phyloP scores from a whole-genome alignment of 2,113 vertebrate genomes.

The Hemibagrus wyckioides region DNA sequence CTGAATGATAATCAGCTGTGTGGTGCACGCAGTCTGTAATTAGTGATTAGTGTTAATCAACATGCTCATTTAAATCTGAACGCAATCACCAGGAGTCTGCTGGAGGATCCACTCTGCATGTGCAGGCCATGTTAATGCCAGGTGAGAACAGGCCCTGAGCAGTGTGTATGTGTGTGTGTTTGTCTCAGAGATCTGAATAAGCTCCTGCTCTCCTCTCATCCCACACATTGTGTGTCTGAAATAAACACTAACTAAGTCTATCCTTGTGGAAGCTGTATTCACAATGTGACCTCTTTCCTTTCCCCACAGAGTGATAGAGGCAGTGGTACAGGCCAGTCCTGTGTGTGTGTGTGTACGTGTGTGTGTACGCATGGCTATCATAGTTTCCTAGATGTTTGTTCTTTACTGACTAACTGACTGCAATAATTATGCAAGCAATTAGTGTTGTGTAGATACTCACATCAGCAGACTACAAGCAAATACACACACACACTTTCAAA shows the following conservation, averaged over 20 bases:
- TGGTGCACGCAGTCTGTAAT: too few species aligned
- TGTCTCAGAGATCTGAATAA: background rate
- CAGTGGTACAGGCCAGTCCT: background rate
- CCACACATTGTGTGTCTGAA: background rate
- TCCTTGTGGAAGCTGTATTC: slow-evolving; percentile 62
- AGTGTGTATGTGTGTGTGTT: too few species aligned
- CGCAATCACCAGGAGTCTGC: too few species aligned
- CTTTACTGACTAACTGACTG: background rate
- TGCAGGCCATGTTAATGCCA: too few species aligned
- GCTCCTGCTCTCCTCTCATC: background rate
- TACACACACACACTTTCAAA: background rate
- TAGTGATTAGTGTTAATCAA: too few species aligned
- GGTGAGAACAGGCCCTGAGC: too few species aligned
- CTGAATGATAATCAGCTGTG: too few species aligned
- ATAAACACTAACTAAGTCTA: slow-evolving; percentile 55
- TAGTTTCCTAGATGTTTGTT: background rate
- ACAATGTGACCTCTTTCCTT: slow-evolving; percentile 64
- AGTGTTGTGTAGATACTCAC: background rate
- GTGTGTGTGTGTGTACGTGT: background rate
- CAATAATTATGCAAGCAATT: background rate
- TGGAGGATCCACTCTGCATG: too few species aligned
- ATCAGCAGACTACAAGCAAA: background rate
- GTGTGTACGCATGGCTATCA: background rate
- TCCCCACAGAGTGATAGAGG: background rate
- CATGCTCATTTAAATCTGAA: too few species aligned